A percentile compares a stretch with the other conserved stretches of the same genome.
These are phyloP conservation scores for Drosophila nigromelanica DNA, from an alignment of 1,140 invertebrate genomes.

Conservation along the genomic window DNA sequence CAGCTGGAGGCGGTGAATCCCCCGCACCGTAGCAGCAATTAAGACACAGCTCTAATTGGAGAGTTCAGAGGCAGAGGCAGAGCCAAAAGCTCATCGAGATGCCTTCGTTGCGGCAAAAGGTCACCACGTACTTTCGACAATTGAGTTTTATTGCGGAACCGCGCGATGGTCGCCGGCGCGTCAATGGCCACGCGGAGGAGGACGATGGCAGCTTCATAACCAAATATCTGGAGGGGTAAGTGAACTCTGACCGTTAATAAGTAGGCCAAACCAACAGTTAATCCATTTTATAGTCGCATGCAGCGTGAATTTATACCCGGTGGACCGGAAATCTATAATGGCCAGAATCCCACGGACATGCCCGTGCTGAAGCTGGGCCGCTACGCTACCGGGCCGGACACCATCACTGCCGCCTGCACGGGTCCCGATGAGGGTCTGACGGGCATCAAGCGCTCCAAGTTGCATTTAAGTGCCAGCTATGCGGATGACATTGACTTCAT, in stretches of 20 bases:
- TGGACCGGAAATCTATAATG: slow-evolving; percentile 87
- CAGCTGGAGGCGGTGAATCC: slow-evolving; percentile 38
- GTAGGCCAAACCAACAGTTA: not conserved
- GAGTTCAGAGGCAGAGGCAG: slow-evolving; percentile 13
- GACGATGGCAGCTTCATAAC: slow-evolving; percentile 89
- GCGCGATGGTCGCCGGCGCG: slow-evolving; percentile 81
- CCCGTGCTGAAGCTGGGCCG: slow-evolving; percentile 86
- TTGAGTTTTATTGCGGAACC: slow-evolving; percentile 88
- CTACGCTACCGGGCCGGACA: slow-evolving; percentile 85
- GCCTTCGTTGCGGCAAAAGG: slow-evolving; percentile 90
- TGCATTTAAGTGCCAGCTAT: slow-evolving; percentile 86
- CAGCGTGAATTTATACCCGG: slow-evolving; percentile 73
- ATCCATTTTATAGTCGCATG: slow-evolving; percentile 58
- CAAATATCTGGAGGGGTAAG: slow-evolving; percentile 90
- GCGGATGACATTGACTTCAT: slow-evolving; percentile 91
- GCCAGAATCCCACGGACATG: slow-evolving; percentile 87
- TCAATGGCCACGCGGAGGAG: slow-evolving; percentile 83
- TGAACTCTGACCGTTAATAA: not conserved
- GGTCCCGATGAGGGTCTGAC: slow-evolving; percentile 91
- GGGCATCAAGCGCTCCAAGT: slow-evolving; percentile 88
- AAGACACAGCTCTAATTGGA: slow-evolving; percentile 36
- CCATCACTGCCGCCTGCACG: slow-evolving; percentile 88
- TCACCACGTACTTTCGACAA: slow-evolving; percentile 90
- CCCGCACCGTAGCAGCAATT: slow-evolving; percentile 46
- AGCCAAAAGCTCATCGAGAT: slow-evolving; percentile 83